Evolutionary conservation across 92 coral and sea anemone genomes (phyloP), one percentile per base, ranked within the genome.

Genomic region (Nematostella vectensis): DNA sequence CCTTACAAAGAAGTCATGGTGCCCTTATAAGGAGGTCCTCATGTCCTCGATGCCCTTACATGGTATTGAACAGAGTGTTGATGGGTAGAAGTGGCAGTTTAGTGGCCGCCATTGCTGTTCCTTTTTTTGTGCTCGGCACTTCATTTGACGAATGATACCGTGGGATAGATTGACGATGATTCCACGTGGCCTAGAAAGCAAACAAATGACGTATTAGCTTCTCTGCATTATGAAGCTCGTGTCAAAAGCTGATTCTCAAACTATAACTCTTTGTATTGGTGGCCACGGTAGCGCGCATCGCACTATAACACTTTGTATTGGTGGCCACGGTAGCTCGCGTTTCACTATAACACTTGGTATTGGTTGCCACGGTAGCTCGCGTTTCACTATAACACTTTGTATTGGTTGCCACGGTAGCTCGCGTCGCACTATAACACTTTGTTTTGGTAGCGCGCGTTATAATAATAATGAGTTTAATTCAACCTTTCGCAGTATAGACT

Each of bases 111-210:
- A 2, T 20, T 1, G 11, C 55, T n/a, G 28, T 17, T 16, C 23
- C 48, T 36, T n/a, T n/a, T 21, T 15, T 13, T 9, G 2, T 40
- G 3, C 27, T 27, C 4, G 62, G 62, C 3, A 65, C 71, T 13
- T 65, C 71, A 43, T 52, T 52, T 13, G 62, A 42, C 27, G 71
- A 65, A 26, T 40, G 47, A 26, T 65, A 65, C 25, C 55, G 49
- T n/a, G 60, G 25, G 53, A 65, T 65, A 23, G 54, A 36, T 27
- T 65, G 44, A 10, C 51, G 12, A 11, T 19, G 12, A 17, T 17
- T 45, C 51, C 51, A 45, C 21, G 51, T 45, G 11, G 51, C 17
- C 23, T 45, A 22, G 21, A 45, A 45, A 22, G 40, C 8, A 15
- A 33, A 33, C 8, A 15, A 6, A 33, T 33, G 6, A 15, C 40